Percentiles rank a stretch among this genome's conserved stretches.
These are phyloP conservation scores for Molorchus minor DNA, from an alignment of 2,888 invertebrate genomes.

Conservation along the genomic window DNA sequence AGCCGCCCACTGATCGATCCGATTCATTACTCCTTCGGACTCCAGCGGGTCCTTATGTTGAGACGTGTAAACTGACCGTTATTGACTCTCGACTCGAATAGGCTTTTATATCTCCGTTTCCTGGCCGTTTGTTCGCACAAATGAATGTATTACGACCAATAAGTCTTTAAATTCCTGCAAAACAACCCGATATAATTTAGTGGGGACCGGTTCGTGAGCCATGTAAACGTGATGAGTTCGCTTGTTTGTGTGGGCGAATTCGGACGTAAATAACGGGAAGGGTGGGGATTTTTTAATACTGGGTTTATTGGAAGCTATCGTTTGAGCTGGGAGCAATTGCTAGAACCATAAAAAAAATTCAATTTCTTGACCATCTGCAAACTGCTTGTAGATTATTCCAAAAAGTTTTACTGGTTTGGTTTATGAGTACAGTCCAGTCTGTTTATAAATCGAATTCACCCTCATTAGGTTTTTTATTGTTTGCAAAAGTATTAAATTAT, in stretches of 20 bases:
- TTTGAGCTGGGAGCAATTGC: too few species aligned
- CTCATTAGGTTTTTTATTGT: too few species aligned
- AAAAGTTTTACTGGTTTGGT: too few species aligned
- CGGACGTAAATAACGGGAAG: background rate
- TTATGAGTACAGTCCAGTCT: too few species aligned
- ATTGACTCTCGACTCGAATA: conserved; percentile 57
- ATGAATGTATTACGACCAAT: conserved; percentile 41
- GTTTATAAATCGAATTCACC: too few species aligned
- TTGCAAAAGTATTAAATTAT: too few species aligned
- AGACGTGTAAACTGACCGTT: conserved; percentile 60
- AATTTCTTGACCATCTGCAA: too few species aligned
- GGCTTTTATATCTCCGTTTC: conserved; percentile 55
- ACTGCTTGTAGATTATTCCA: too few species aligned
- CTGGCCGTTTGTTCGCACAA: conserved; percentile 47
- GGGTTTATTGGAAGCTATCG: too few species aligned
- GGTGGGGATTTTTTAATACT: background rate
- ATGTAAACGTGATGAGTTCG: conserved; percentile 12
- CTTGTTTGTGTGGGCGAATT: conserved; percentile 5
- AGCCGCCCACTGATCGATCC: conserved; percentile 47
- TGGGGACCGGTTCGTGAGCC: conserved; percentile 5
- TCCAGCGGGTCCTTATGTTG: conserved; percentile 55
- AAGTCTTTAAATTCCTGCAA: conserved; percentile 19
- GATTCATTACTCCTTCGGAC: conserved; percentile 55
- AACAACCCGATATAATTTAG: conserved; percentile 27
- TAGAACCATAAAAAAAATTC: too few species aligned